phyloP scores from a whole-genome alignment of 37 sponge, comb jelly and placozoan species.

The Beroe forskalii region DNA sequence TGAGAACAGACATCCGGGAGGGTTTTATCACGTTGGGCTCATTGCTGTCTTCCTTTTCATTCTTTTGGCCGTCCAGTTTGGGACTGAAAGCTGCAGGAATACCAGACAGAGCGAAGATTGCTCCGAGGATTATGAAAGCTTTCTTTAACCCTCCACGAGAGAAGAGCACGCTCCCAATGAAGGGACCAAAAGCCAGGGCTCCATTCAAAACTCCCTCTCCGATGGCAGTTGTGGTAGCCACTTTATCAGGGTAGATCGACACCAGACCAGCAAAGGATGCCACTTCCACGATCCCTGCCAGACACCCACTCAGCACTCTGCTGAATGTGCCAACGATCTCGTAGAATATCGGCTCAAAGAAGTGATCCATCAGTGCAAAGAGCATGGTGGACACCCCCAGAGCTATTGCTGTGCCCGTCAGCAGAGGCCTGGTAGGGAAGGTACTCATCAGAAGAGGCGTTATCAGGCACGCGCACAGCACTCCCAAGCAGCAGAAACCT shows the following conservation, averaged over 20 bases:
- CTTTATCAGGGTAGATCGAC: conserved; percentile 20
- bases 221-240: conserved; percentile 20
- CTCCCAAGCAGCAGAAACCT: neutral
- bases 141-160: neutral
- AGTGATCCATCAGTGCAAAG: neutral
- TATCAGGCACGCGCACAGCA: neutral
- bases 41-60: neutral
- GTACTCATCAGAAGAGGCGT: neutral
- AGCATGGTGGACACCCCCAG: neutral
- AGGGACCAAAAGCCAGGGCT: conserved; percentile 49
- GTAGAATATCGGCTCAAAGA: neutral
- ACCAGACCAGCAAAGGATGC: conserved; percentile 11
- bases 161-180: conserved; percentile 19
- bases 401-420: neutral
- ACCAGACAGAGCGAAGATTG: neutral
- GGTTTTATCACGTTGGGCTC: neutral
- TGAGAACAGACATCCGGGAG: neutral
- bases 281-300: conserved; percentile 15
- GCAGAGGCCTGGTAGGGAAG: neutral
- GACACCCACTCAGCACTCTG: neutral
- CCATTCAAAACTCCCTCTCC: conserved; percentile 50
- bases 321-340: neutral
- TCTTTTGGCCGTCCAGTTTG: neutral
- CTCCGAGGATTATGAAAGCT: neutral
- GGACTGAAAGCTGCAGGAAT: neutral